phyloP scores from a whole-genome alignment of 2,113 vertebrate genomes.

The Channa argus region DNA sequence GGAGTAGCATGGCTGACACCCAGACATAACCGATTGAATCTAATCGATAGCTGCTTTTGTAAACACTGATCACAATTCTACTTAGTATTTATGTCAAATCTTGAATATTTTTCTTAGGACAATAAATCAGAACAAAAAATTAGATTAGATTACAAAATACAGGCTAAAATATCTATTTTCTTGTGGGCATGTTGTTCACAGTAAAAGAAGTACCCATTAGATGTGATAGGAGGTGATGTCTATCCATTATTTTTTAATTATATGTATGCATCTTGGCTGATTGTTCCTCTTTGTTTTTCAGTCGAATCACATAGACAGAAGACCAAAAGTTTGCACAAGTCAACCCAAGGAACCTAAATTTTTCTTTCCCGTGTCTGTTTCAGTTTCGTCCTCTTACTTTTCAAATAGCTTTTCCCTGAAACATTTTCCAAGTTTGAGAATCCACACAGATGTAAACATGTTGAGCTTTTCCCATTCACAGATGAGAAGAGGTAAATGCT shows the following conservation, averaged over 20 bases:
- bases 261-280: background rate
- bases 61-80: slow-evolving; percentile 4
- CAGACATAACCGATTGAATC: slow-evolving; percentile 3
- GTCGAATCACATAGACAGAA: slow-evolving; percentile 4
- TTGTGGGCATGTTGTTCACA: too few relatives aligned
- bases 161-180: too few relatives aligned
- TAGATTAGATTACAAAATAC: too few relatives aligned
- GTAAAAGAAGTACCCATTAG: too few relatives aligned
- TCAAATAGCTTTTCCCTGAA: slow-evolving; percentile 41
- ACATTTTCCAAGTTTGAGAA: slow-evolving; percentile 43
- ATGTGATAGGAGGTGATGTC: too few relatives aligned
- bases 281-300: slow-evolving; percentile 36
- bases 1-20: slow-evolving; percentile 14
- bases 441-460: slow-evolving; percentile 27
- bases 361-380: background rate
- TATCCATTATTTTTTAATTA: too few relatives aligned
- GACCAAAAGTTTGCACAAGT: slow-evolving; percentile 44
- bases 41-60: slow-evolving; percentile 10
- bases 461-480: slow-evolving; percentile 60
- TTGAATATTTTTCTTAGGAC: background rate
- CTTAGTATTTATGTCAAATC: background rate
- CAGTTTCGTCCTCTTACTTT: slow-evolving; percentile 43
- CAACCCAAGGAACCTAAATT: slow-evolving; percentile 32
- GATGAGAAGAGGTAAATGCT: slow-evolving; percentile 28
- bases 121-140: too few relatives aligned